These are phyloP conservation scores for Muscicapa comitata DNA, from an alignment of 2,797 vertebrate genomes.

Conservation along the genomic window DNA sequence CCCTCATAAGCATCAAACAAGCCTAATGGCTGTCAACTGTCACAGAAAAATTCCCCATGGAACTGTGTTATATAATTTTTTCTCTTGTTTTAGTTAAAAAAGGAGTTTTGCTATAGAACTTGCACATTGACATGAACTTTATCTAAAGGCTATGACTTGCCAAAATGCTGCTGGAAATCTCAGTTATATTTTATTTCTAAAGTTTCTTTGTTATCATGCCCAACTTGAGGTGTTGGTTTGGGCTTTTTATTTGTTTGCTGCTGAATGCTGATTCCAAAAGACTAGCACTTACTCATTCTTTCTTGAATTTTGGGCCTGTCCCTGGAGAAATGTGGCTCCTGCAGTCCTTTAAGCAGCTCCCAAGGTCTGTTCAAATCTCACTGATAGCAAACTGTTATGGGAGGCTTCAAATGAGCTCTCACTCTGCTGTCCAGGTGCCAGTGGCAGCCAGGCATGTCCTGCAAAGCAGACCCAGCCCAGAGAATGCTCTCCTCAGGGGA, in stretches of 20 bases:
- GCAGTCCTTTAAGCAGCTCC: neutral
- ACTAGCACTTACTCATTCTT: neutral
- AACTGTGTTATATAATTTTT: slow-evolving; percentile 22
- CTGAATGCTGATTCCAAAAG: neutral
- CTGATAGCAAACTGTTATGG: accelerated
- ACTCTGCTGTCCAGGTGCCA: neutral
- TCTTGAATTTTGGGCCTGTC: neutral
- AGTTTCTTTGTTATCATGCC: neutral
- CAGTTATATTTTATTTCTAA: neutral
- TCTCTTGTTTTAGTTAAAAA: neutral
- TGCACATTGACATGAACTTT: neutral
- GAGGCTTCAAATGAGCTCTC: neutral
- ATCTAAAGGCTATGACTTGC: neutral
- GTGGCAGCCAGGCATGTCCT: neutral
- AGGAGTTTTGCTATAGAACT: neutral
- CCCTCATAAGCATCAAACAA: slow-evolving; percentile 26
- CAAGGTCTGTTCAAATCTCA: neutral
- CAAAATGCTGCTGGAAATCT: neutral
- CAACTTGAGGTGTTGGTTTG: neutral
- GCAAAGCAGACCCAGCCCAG: neutral
- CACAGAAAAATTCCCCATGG: neutral
- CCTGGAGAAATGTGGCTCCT: neutral
- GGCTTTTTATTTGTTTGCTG: neutral
- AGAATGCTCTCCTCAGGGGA: neutral
- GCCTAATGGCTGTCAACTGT: slow-evolving; percentile 49